phyloP scores from a whole-genome alignment of 2,797 vertebrate species.

The Leptatherina wallacei region DNA sequence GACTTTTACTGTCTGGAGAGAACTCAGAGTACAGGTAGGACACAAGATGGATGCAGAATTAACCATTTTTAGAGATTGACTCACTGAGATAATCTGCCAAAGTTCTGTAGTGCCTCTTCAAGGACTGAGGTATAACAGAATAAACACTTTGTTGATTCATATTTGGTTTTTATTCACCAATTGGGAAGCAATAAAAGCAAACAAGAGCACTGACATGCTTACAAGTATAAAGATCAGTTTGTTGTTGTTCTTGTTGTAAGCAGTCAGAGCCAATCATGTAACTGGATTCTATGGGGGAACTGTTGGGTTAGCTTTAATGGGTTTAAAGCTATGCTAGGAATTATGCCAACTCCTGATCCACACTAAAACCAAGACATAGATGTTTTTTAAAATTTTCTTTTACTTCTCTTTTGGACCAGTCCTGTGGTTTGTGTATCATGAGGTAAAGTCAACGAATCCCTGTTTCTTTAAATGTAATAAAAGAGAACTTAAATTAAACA shows the following conservation, averaged over 20 bases:
- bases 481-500: background rate
- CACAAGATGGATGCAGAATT: too few species aligned
- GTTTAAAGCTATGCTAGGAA: background rate
- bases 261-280: background rate
- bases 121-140: too few species aligned
- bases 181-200: constrained; percentile 11
- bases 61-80: too few species aligned
- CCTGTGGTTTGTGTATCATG: background rate
- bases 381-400: background rate
- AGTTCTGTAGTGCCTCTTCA: too few species aligned
- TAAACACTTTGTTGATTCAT: background rate
- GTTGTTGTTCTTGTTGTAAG: background rate
- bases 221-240: background rate
- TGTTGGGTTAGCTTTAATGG: background rate
- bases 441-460: background rate
- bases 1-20: too few species aligned
- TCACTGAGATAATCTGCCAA: too few species aligned
- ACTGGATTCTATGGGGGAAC: background rate
- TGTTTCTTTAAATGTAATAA: constrained; percentile 8
- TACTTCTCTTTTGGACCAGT: background rate
- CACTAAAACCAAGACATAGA: background rate
- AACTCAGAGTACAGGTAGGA: too few species aligned
- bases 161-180: constrained; percentile 12
- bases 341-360: background rate
- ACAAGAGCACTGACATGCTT: background rate